Conservation (phyloP, 2,797 vertebrate genomes). For the Hyperoplus immaculatus region DNA sequence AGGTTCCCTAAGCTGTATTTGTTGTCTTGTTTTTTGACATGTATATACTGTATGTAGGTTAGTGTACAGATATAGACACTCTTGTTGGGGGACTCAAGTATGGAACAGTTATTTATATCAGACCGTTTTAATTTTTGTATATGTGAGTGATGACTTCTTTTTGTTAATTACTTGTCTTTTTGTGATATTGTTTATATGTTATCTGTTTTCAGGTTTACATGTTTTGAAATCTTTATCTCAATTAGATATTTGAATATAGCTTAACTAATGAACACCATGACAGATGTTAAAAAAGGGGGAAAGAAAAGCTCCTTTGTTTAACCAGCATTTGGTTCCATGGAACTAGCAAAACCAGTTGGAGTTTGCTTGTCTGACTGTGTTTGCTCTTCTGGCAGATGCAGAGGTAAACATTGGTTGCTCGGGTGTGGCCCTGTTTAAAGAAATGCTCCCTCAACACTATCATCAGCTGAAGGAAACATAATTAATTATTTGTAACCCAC, state of each 20-base stretch:
- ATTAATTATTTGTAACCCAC: not conserved
- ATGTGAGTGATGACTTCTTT: not conserved
- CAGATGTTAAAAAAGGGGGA: not conserved
- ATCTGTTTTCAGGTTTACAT: conserved; percentile 4
- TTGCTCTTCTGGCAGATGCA: conserved; percentile 26
- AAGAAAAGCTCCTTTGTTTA: not conserved
- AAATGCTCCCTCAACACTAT: not conserved
- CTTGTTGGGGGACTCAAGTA: not conserved
- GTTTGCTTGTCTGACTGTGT: conserved; percentile 15
- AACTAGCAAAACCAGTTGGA: conserved; percentile 4
- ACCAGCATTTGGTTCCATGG: not conserved
- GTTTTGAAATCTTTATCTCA: not conserved
- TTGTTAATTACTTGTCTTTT: not conserved
- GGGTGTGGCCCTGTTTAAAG: not conserved
- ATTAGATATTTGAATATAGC: not conserved
- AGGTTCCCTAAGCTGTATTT: conserved; percentile 1
- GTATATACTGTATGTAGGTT: not conserved
- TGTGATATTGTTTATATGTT: not conserved
- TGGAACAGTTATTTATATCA: not conserved
- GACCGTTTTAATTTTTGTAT: no score
- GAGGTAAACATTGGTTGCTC: not conserved
- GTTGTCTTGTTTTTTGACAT: not conserved
- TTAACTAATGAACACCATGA: not conserved
- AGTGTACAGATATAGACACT: no score
- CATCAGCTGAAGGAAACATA: not conserved